Conservation (phyloP, 2,113 vertebrate species). For the Sinocyclocheilus maitianheensis region DNA sequence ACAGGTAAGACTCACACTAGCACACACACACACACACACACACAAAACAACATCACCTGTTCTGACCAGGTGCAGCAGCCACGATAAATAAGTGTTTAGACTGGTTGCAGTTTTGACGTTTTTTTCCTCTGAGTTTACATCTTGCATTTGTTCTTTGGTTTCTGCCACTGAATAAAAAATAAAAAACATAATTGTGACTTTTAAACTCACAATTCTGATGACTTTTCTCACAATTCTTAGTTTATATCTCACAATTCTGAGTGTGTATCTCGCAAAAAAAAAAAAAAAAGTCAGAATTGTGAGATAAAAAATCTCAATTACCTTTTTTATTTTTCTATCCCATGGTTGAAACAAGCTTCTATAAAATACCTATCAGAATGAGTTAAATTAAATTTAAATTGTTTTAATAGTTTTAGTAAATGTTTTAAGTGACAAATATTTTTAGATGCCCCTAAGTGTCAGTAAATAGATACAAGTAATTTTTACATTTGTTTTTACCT, state of each 20-base stretch:
- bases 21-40: conserved; percentile 34
- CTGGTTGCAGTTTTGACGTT: not conserved
- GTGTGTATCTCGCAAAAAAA: no score
- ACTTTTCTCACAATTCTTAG: no score
- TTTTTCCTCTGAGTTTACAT: no score
- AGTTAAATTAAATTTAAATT: no score
- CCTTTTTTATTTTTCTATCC: not conserved
- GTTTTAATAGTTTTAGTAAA: not conserved
- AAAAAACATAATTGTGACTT: no score
- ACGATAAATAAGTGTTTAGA: not conserved
- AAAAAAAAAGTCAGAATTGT: no score
- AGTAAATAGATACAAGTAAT: not conserved
- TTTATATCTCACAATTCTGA: no score
- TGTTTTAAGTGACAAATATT: not conserved
- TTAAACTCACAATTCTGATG: no score
- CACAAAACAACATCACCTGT: conserved; percentile 32
- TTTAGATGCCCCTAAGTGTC: not conserved
- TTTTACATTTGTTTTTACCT: not conserved
- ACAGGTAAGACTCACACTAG: conserved; percentile 65
- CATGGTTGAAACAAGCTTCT: not conserved
- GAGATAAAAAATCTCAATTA: no score
- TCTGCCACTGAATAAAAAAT: no score
- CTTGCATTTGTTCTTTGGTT: not conserved
- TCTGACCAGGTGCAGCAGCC: conserved; percentile 23
- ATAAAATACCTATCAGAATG: not conserved